Percentiles rank a stretch among this genome's conserved stretches.
Conservation (phyloP, 2,888 invertebrate genomes). For the Amiota mariae region DNA sequence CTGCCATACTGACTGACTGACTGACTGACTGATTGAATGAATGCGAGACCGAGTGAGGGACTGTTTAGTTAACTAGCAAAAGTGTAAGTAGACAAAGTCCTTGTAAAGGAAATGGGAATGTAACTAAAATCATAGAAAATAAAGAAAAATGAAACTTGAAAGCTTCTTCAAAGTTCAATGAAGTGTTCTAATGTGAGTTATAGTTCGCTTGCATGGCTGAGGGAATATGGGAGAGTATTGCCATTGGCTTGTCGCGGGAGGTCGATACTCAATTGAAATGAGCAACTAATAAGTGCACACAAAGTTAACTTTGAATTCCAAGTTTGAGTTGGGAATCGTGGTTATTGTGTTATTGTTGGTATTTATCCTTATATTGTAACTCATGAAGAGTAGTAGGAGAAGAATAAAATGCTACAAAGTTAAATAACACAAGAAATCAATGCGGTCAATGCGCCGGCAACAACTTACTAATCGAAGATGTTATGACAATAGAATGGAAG, state of each 20-base stretch:
- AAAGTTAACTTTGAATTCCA: conserved; percentile 13
- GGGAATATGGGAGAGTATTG: conserved; percentile 26
- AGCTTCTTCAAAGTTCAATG: conserved; percentile 57
- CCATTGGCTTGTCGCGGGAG: not conserved
- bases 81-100: conserved; percentile 6
- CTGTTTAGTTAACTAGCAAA: conserved; percentile 14
- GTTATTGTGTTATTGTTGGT: too few species aligned
- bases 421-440: conserved; percentile 44
- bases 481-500: too few species aligned
- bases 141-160: conserved; percentile 28
- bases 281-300: conserved; percentile 51
- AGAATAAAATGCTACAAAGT: conserved; percentile 44
- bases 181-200: conserved; percentile 45
- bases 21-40: too few species aligned
- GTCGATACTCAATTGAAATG: conserved; percentile 39
- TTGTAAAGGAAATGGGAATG: conserved; percentile 7
- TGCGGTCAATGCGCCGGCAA: not conserved
- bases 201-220: conserved; percentile 34
- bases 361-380: too few species aligned
- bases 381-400: not conserved
- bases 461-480: too few species aligned
- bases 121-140: conserved; percentile 7
- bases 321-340: too few species aligned
- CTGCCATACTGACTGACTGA: too few species aligned
- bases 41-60: too few species aligned